These are phyloP conservation scores for Sceliomorpha sp. DNA, from an alignment of 2,888 invertebrate genomes.

Conservation along the genomic window DNA sequence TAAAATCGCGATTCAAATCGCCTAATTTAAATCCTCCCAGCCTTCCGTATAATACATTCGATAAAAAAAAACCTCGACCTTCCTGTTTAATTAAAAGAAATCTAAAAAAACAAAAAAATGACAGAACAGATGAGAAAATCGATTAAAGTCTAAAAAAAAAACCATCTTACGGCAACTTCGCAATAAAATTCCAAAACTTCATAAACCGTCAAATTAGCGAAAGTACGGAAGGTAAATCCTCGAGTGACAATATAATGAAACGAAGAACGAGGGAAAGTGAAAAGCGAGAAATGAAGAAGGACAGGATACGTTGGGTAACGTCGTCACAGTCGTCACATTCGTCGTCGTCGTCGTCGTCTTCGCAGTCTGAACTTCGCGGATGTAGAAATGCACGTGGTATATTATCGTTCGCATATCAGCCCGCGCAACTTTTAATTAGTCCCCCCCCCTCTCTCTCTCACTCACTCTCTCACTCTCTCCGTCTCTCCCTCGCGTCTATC, in stretches of 20 bases:
- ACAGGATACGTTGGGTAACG: not conserved
- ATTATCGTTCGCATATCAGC: not conserved
- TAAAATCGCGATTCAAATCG: too few species aligned
- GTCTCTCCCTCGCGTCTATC: slow-evolving; percentile 11
- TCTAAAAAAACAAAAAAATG: too few species aligned
- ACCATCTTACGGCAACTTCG: too few species aligned
- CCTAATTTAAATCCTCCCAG: too few species aligned
- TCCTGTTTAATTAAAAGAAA: too few species aligned
- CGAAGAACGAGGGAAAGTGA: slow-evolving; percentile 3
- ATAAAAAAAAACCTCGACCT: too few species aligned
- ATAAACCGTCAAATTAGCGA: slow-evolving; percentile 9
- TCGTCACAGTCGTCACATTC: too few species aligned
- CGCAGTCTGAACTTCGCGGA: too few species aligned
- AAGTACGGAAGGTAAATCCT: not conserved
- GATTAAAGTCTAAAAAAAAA: too few species aligned
- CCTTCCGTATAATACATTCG: too few species aligned
- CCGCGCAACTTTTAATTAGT: slow-evolving; percentile 10
- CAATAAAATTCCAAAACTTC: not conserved
- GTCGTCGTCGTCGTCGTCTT: too few species aligned
- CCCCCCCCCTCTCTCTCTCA: slow-evolving; percentile 14
- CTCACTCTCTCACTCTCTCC: slow-evolving; percentile 18
- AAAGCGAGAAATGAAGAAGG: slow-evolving; percentile 18
- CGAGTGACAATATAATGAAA: not conserved
- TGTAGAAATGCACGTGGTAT: not conserved
- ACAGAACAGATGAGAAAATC: too few species aligned